Evolutionary conservation across 1,140 invertebrate species (phyloP), one percentile per base, ranked within the genome.

Genomic region (Capitella teleta): DNA sequence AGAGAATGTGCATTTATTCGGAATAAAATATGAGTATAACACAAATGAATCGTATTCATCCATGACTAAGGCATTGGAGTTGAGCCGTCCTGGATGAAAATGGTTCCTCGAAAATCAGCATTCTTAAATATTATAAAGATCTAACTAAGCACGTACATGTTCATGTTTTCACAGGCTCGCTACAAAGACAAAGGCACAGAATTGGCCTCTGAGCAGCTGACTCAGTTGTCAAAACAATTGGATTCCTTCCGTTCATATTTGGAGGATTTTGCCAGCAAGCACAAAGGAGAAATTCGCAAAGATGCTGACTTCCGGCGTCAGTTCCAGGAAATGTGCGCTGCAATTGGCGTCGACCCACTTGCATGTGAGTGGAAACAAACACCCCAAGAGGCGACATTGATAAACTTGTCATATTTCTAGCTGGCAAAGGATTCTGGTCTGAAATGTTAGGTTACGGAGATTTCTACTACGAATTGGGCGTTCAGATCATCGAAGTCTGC

Each of bases 281-380:
- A 99, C 66, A 68, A 71, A 28, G 62, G 66, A 21, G 69, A 70
- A 42, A 70, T 67, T 25, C 58, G 54, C 8, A 68, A 64, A 45
- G 89, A 87, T 32, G 24, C 47, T 16, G 37, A 53, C 19, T 52
- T 52, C 34, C 14, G 51, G 32, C 24, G 21, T 10, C 51, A 98
- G 63, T 99, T 99, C 69, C 94, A 97, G 47, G 89, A 96, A 71
- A 99, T 99, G 95, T 99, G 96, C 76, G 87, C 95, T 0, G 87
- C 88, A 1, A 96, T 98, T 53, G 96, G 96, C 0, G 96, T 99
- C 0, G 96, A 99, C 76, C 96, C 96, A 0, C 72, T 99, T 30
- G 90, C 94, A 8, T 96, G 88, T 51, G 94, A 89, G 70, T 60
- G 32, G 32, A n/a, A n/a, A n/a, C n/a, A n/a, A n/a, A n/a, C n/a